Evolutionary conservation across 2,888 invertebrate species (phyloP).

Genomic region (Xestobium rufovillosum): DNA sequence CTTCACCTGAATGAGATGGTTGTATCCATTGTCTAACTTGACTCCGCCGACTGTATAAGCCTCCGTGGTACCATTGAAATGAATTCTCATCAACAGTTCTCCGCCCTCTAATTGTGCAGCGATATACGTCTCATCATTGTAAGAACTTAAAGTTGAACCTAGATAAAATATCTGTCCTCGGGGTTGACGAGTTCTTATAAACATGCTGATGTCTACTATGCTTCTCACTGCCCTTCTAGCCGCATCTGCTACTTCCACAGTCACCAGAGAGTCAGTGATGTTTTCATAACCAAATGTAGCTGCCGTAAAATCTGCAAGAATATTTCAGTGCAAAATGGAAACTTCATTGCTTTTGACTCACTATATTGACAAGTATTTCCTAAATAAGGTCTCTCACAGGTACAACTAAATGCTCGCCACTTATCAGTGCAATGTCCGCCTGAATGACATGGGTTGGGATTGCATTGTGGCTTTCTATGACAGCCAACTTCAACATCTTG

Average conservation of each 20-base stretch:
- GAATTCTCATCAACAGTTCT: constrained; percentile 70
- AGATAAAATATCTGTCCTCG: constrained; percentile 84
- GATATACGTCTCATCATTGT: constrained; percentile 65
- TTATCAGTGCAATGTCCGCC: constrained; percentile 82
- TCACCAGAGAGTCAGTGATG: constrained; percentile 65
- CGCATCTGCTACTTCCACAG: constrained; percentile 60
- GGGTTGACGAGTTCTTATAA: constrained; percentile 77
- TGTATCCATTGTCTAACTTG: constrained; percentile 76
- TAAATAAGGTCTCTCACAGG: constrained; percentile 78
- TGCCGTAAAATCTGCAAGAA: constrained; percentile 66
- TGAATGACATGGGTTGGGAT: constrained; percentile 78
- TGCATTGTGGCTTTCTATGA: constrained; percentile 69
- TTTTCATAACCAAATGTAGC: constrained; percentile 87
- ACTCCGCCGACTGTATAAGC: constrained; percentile 76
- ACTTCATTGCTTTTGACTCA: no score
- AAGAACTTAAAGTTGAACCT: constrained; percentile 55
- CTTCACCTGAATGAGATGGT: constrained; percentile 75
- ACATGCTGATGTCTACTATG: constrained; percentile 88
- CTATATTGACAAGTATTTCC: constrained; percentile 84
- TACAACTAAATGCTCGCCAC: constrained; percentile 81
- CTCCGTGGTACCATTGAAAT: constrained; percentile 76
- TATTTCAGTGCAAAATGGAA: no score
- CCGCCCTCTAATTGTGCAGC: constrained; percentile 72
- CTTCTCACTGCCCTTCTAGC: constrained; percentile 68
- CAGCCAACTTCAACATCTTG: constrained; percentile 67